phyloP scores from a whole-genome alignment of 1,140 invertebrate genomes.

The Zaprionus lachaisei region DNA sequence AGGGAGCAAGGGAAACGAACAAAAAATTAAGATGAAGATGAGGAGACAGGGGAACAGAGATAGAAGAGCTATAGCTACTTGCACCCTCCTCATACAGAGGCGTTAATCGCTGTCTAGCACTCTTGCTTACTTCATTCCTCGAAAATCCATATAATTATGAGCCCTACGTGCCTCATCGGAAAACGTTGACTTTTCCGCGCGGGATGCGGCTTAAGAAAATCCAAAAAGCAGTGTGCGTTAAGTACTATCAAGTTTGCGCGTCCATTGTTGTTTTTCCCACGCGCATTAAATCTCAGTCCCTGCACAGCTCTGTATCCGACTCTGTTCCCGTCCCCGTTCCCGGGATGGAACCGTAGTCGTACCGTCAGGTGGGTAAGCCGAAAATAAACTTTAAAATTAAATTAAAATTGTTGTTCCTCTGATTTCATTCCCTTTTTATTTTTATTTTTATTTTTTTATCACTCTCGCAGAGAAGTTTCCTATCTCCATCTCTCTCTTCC shows the following conservation, averaged over 20 bases:
- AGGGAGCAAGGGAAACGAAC: neutral
- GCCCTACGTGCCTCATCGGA: constrained; percentile 55
- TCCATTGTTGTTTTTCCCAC: constrained; percentile 78
- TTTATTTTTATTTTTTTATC: constrained; percentile 17
- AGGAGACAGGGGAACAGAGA: neutral
- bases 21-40: neutral
- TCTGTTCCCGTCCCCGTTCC: constrained; percentile 5
- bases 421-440: constrained; percentile 28
- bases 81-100: constrained; percentile 32
- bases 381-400: constrained; percentile 77
- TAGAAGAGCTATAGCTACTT: too few species aligned
- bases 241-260: constrained; percentile 74
- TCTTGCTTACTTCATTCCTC: constrained; percentile 68
- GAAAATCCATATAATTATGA: constrained; percentile 76
- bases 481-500: constrained; percentile 28
- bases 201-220: constrained; percentile 73
- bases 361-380: constrained; percentile 37
- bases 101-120: constrained; percentile 64
- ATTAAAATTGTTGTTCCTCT: constrained; percentile 72
- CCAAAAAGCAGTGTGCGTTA: constrained; percentile 69
- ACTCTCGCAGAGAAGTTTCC: constrained; percentile 51
- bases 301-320: neutral
- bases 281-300: constrained; percentile 71
- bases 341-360: neutral
- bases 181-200: constrained; percentile 46